Percentiles rank a stretch among this genome's conserved stretches.
Evolutionary conservation across 2,797 vertebrate species (phyloP).

Genomic region (Sphaeramia orbicularis): DNA sequence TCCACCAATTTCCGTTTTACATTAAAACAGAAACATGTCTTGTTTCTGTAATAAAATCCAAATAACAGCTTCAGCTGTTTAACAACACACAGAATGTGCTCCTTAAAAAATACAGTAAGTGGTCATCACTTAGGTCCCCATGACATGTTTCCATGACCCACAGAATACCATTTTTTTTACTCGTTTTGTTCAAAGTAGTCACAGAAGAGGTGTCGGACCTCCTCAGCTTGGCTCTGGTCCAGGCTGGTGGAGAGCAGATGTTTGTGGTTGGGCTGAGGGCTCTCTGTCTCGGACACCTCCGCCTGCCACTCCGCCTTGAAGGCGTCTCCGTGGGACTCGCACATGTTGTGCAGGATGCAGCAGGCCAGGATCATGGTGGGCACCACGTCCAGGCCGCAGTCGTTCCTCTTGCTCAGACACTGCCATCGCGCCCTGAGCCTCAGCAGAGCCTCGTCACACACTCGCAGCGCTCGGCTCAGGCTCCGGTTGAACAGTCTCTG

Average conservation of each 20-base stretch:
- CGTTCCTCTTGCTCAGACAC: constrained; percentile 85
- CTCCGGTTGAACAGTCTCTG: constrained; percentile 73
- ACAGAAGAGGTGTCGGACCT: constrained; percentile 84
- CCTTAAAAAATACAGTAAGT: too few relatives aligned
- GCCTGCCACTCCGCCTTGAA: constrained; percentile 80
- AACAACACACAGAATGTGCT: too few relatives aligned
- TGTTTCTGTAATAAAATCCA: too few relatives aligned
- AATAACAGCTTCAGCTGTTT: too few relatives aligned
- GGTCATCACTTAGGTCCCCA: too few relatives aligned
- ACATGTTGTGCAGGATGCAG: constrained; percentile 85
- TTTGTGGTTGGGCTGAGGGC: constrained; percentile 77
- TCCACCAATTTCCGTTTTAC: too few relatives aligned
- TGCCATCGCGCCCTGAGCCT: constrained; percentile 83
- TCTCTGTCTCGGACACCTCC: constrained; percentile 76
- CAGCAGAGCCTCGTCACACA: constrained; percentile 76
- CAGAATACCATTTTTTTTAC: not conserved
- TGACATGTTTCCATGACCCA: too few relatives aligned
- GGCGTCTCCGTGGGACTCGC: constrained; percentile 75
- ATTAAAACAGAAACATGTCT: too few relatives aligned
- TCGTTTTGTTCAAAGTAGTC: constrained; percentile 74
- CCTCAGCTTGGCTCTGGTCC: constrained; percentile 80
- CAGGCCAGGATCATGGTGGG: constrained; percentile 83
- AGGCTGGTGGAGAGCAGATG: constrained; percentile 30
- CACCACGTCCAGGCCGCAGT: constrained; percentile 83
- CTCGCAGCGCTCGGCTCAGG: constrained; percentile 58